These are phyloP conservation scores for Turritopsis dohrnii DNA, from an alignment of 30 jellyfish, hydroid and myxozoan species.

Conservation along the genomic window DNA sequence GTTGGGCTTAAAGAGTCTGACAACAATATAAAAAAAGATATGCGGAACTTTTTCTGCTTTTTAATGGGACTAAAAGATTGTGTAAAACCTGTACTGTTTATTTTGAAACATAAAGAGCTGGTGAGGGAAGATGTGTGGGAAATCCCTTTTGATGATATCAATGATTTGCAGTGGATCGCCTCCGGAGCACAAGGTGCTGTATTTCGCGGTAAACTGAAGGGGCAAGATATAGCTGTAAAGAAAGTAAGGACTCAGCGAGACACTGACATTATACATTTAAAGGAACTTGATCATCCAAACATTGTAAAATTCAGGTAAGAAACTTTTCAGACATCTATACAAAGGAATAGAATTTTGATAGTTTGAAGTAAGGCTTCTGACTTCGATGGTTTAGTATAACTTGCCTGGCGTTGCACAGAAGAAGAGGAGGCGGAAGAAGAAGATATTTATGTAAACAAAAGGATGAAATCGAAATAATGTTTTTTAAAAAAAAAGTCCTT, in stretches of 20 bases:
- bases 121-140: conserved; percentile 63
- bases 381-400: too few relatives aligned
- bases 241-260: conserved; percentile 80
- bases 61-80: not conserved
- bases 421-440: not conserved
- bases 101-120: conserved; percentile 21
- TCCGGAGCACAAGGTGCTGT: conserved; percentile 99
- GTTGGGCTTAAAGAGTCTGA: not conserved
- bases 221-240: conserved; percentile 89
- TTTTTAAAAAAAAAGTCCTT: too few relatives aligned
- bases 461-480: not conserved
- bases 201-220: conserved; percentile 67
- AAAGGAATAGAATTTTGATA: too few relatives aligned
- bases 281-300: conserved; percentile 76
- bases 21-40: not conserved
- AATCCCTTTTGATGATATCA: conserved; percentile 72
- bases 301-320: conserved; percentile 89
- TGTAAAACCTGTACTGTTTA: not conserved
- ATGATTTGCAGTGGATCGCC: conserved; percentile 89
- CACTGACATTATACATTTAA: conserved; percentile 64
- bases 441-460: not conserved
- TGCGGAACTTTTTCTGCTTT: not conserved
- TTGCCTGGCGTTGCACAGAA: too few relatives aligned
- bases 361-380: too few relatives aligned
- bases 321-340: not conserved